Evolutionary conservation across 2,797 vertebrate species (phyloP).

Genomic region (Acestrorhynchus altus): DNA sequence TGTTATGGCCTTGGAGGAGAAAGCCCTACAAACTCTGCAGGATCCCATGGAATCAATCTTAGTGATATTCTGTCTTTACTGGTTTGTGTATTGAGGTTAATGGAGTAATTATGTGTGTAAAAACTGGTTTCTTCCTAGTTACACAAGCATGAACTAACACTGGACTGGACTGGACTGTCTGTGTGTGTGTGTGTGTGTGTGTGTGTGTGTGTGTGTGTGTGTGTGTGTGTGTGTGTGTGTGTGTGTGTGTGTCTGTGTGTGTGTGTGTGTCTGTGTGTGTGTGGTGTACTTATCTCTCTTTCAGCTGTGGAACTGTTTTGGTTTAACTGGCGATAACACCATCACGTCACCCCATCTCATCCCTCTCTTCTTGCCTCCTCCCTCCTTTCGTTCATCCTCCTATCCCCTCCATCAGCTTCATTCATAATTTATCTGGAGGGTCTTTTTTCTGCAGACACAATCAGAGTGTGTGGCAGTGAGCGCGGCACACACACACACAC

Average conservation of each 20-base stretch:
- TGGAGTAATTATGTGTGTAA: neutral
- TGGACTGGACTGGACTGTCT: conserved; percentile 21
- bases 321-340: conserved; percentile 71
- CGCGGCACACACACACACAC: conserved; percentile 61
- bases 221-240: conserved; percentile 31
- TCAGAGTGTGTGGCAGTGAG: conserved; percentile 65
- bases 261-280: conserved; percentile 36
- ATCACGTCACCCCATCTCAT: conserved; percentile 62
- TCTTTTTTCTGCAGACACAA: conserved; percentile 77
- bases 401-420: conserved; percentile 71
- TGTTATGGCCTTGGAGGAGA: neutral
- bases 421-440: conserved; percentile 80
- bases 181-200: conserved; percentile 26
- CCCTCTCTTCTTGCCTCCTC: conserved; percentile 49
- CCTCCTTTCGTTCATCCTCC: conserved; percentile 57
- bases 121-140: neutral
- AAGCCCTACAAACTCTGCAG: neutral
- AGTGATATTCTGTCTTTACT: no score
- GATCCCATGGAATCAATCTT: neutral
- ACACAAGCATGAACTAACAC: conserved; percentile 12
- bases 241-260: conserved; percentile 33
- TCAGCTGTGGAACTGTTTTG: conserved; percentile 73
- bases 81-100: neutral
- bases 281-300: conserved; percentile 61
- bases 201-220: conserved; percentile 28